Base-by-base conservation (phyloP, 2,797 vertebrate genomes). In the Microtus californicus region DNA sequence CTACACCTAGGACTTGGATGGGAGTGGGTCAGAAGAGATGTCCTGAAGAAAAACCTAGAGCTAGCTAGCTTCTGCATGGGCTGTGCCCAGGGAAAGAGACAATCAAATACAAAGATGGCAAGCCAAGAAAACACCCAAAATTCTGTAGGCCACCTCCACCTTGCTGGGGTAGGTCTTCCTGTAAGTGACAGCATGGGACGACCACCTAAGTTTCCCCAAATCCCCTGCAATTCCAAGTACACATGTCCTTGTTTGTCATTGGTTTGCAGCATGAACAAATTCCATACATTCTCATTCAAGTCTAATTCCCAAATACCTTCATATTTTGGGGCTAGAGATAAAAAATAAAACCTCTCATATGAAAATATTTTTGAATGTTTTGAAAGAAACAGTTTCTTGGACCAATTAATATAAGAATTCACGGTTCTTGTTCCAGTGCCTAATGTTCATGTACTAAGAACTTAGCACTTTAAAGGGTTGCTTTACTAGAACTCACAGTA, bases 261-360 rank as follows among this genome's bases (percentile, higher is more conserved):
- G 40, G n/a, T 90, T 86, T 95, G 21, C 31, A 93, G 61, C 17
- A 83, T 80, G 80, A 95, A 79, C 25, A 90, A 86, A 89, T 48
- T n/a, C 56, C 90, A 31, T 51, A 40, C 29, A 85, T 76, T 96
- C 86, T 90, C 69, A 65, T 45, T 79, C 63, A 14, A 45, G 9
- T 83, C 31, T 31, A 86, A 56, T 40, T 21, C 94, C 83, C 86
- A 89, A 94, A 73, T 65, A n/a, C 89, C 63, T 95, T 93, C 29
- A 15, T 67, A 81, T 45, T 59, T 1, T 77, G 91, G 89, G 25
- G 45, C 12, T 81, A 37, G 80, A 96, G 29, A 43, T 87, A 51
- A 74, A 31, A 96, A 96, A 90, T 59, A 91, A 83, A 79, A 23
- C 5, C 48, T 96, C 56, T 87, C n/a, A 43, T 61, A 19, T 19